These are phyloP conservation scores for Crypturellus undulatus DNA, from an alignment of 2,113 vertebrate genomes.

Conservation along the genomic window DNA sequence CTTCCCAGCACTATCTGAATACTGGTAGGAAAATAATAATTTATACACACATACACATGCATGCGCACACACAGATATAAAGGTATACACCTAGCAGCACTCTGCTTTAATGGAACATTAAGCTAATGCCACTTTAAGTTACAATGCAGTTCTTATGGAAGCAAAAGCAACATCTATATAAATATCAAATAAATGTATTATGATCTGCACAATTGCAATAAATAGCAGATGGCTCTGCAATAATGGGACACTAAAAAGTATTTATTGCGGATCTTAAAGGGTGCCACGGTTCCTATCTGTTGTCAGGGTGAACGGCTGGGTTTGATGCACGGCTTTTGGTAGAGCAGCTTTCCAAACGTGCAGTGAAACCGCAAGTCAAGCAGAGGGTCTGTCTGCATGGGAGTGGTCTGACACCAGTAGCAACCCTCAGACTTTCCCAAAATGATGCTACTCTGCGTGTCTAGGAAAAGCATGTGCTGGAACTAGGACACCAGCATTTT, in stretches of 20 bases:
- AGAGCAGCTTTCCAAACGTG: accelerated
- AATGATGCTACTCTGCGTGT: neutral
- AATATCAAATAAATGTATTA: slow-evolving; percentile 34
- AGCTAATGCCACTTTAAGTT: slow-evolving; percentile 49
- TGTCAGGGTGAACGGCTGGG: neutral
- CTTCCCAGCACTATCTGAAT: neutral
- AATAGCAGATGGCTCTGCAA: slow-evolving; percentile 34
- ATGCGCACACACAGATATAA: neutral
- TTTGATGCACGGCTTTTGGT: neutral
- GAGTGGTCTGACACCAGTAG: neutral
- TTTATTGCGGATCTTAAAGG: neutral
- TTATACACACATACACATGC: neutral
- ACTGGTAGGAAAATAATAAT: neutral
- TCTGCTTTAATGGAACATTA: slow-evolving; percentile 51
- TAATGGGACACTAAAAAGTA: slow-evolving; percentile 57
- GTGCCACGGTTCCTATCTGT: neutral
- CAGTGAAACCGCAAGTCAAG: accelerated
- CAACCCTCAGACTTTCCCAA: neutral
- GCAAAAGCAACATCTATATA: slow-evolving; percentile 36
- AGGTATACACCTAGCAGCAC: neutral
- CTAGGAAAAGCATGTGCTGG: accelerated
- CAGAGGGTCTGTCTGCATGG: neutral
- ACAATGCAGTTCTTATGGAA: neutral
- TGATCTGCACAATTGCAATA: slow-evolving; percentile 26
- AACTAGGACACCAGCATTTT: neutral